Percentiles rank a stretch among this genome's conserved stretches.
phyloP scores from a whole-genome alignment of 2,888 invertebrate species.

The Onthophagus sagittarius region DNA sequence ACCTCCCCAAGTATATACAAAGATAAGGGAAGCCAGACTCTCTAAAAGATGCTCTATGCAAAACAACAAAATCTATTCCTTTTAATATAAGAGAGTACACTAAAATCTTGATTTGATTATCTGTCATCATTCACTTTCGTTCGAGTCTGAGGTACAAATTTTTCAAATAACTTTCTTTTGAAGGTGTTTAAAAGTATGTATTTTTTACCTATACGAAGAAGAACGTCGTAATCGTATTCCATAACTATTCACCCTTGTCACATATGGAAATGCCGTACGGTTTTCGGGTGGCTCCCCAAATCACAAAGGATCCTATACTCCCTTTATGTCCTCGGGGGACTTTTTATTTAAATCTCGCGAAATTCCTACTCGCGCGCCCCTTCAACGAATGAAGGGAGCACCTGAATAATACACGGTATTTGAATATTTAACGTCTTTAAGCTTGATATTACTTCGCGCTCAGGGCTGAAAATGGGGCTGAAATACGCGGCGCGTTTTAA shows the following conservation, averaged over 20 bases:
- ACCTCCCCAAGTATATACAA: constrained; percentile 1
- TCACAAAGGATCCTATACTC: constrained; percentile 15
- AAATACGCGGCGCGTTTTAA: not conserved
- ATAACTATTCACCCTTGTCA: constrained; percentile 33
- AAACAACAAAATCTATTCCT: not conserved
- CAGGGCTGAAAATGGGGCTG: not conserved
- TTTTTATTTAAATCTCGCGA: constrained; percentile 32
- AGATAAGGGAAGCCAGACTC: not conserved
- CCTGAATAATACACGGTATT: constrained; percentile 25
- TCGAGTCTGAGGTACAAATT: no score
- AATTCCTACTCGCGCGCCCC: constrained; percentile 28
- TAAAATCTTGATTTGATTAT: no score
- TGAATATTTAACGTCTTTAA: constrained; percentile 24
- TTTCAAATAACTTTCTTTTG: no score
- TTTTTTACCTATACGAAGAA: not conserved
- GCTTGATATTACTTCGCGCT: not conserved
- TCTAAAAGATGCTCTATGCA: no score
- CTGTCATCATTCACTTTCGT: no score
- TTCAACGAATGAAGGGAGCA: constrained; percentile 16
- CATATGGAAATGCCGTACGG: constrained; percentile 33
- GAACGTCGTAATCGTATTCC: constrained; percentile 28
- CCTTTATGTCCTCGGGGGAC: constrained; percentile 13
- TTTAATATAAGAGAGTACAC: not conserved
- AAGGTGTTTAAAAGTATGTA: not conserved
- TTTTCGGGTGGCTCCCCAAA: constrained; percentile 26